phyloP scores from a whole-genome alignment of 2,113 vertebrate species.

The Columba livia region DNA sequence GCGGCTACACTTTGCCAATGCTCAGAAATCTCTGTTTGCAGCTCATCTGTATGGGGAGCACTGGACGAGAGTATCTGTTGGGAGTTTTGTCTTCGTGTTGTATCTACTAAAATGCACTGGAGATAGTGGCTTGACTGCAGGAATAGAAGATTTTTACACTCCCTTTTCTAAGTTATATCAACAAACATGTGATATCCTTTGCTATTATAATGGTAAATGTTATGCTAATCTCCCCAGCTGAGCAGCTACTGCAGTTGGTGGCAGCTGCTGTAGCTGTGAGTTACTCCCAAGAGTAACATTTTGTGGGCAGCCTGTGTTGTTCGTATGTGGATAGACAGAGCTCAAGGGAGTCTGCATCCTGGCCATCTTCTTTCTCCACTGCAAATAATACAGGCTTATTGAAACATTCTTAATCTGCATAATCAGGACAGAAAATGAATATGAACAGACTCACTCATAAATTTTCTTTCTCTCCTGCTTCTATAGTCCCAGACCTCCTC shows the following conservation, averaged over 20 bases:
- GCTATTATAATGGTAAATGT: not conserved
- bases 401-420: not conserved
- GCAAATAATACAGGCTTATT: not conserved
- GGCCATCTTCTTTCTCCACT: not conserved
- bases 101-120: not conserved
- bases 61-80: not conserved
- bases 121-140: not conserved
- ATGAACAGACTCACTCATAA: not conserved
- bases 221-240: not conserved
- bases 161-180: not conserved
- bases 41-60: not conserved
- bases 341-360: not conserved
- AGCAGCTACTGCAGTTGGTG: not conserved
- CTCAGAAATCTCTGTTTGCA: not conserved
- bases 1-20: fast-evolving
- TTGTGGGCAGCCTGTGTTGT: not conserved
- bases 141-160: not conserved
- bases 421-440: not conserved
- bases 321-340: not conserved
- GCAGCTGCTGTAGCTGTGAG: not conserved
- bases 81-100: not conserved
- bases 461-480: not conserved
- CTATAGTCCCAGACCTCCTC: not conserved
- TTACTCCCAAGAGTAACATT: not conserved
- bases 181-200: not conserved